Percentiles rank a stretch among this genome's conserved stretches.
These are phyloP conservation scores for Cataglyphis altisquamis DNA, from an alignment of 2,888 invertebrate species.

Conservation along the genomic window DNA sequence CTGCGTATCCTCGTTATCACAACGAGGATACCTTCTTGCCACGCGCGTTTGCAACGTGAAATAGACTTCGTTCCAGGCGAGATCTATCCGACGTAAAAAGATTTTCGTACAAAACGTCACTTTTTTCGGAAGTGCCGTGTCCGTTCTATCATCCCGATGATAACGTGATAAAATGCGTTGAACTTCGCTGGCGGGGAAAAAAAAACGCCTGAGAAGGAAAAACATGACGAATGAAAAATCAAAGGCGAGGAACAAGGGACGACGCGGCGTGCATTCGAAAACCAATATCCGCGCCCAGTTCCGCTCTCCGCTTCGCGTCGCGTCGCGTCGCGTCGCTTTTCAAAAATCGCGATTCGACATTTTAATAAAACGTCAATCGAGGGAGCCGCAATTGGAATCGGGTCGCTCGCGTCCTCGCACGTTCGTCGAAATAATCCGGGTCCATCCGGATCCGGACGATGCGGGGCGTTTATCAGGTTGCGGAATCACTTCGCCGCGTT, in stretches of 20 bases:
- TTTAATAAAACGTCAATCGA: conserved; percentile 54
- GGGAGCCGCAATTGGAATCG: not conserved
- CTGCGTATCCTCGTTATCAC: not conserved
- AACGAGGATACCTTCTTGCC: not conserved
- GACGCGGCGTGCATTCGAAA: not conserved
- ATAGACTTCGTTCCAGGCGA: conserved; percentile 17
- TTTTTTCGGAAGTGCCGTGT: not conserved
- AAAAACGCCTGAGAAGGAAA: not conserved
- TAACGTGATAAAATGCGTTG: not conserved
- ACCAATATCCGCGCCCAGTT: conserved; percentile 25
- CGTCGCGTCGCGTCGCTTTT: not conserved
- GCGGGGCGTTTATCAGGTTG: not conserved
- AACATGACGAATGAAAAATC: conserved; percentile 24
- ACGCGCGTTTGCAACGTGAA: conserved; percentile 23
- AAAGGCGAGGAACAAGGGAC: not conserved
- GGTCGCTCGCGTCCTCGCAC: not conserved
- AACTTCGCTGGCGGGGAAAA: not conserved
- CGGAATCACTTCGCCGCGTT: not conserved
- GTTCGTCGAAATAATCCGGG: conserved; percentile 9
- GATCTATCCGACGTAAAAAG: conserved; percentile 57
- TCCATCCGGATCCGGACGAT: not conserved
- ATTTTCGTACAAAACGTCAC: not conserved
- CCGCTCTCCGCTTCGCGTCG: not conserved
- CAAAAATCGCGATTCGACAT: conserved; percentile 34
- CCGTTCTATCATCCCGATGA: not conserved